phyloP scores from a whole-genome alignment of 1,140 invertebrate species.

The Penaeus chinensis region DNA sequence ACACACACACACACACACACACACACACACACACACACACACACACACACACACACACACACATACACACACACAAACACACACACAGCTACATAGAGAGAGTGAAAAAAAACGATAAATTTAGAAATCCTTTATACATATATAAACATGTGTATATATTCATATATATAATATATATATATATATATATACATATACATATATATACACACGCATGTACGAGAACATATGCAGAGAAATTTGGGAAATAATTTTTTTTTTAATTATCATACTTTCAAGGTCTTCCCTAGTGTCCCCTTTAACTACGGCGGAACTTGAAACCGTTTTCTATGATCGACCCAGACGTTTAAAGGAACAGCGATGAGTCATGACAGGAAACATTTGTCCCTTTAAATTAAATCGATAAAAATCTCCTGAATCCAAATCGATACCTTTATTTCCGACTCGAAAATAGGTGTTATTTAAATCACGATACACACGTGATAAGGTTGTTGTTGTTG shows the following conservation, averaged over 20 bases:
- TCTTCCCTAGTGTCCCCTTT: not conserved
- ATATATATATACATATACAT: slow-evolving; percentile 12
- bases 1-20: too few species aligned
- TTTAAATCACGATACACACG: not conserved
- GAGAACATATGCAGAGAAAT: not conserved
- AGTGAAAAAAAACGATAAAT: too few species aligned
- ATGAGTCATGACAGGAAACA: not conserved
- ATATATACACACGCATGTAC: not conserved
- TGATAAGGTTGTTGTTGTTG: not conserved
- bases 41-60: too few species aligned
- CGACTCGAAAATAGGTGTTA: too few species aligned
- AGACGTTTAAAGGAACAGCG: not conserved
- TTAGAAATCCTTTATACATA: too few species aligned
- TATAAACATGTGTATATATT: too few species aligned
- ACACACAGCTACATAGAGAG: too few species aligned
- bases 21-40: too few species aligned
- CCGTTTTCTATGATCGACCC: not conserved
- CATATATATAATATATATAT: not conserved
- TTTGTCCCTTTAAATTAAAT: not conserved
- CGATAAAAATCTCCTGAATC: too few species aligned
- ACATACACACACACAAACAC: too few species aligned
- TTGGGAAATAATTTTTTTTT: not conserved
- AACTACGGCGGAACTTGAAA: not conserved
- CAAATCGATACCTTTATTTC: too few species aligned
- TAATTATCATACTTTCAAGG: not conserved